A percentile compares a stretch with the other conserved stretches of the same genome.
These are phyloP conservation scores for Python bivittatus DNA, from an alignment of 2,113 vertebrate genomes.

Conservation along the genomic window DNA sequence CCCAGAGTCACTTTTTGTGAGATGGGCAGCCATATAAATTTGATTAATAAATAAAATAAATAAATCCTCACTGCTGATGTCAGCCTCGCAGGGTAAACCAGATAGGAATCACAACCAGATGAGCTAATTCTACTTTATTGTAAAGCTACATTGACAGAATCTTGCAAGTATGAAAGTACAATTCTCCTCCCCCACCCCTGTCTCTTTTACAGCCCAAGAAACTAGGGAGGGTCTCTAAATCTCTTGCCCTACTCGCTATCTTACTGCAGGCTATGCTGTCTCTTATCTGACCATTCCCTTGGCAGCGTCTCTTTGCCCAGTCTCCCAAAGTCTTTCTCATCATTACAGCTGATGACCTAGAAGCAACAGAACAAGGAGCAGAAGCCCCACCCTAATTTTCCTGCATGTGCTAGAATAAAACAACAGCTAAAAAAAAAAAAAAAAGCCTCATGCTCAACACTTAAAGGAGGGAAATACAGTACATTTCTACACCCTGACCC, in stretches of 20 bases:
- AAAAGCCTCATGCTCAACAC: too few relatives aligned
- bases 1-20: too few relatives aligned
- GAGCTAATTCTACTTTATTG: neutral
- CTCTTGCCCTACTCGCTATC: neutral
- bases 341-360: neutral
- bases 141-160: neutral
- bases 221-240: neutral
- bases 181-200: neutral
- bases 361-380: too few relatives aligned
- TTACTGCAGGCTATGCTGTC: fast-evolving
- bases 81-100: neutral
- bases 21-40: too few relatives aligned
- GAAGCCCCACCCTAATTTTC: too few relatives aligned
- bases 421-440: too few relatives aligned
- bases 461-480: too few relatives aligned
- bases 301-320: neutral
- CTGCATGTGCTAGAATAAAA: too few relatives aligned
- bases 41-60: too few relatives aligned
- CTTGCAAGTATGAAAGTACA: neutral
- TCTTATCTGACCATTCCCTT: neutral
- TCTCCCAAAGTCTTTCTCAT: neutral
- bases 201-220: neutral
- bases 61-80: neutral
- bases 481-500: too few relatives aligned
- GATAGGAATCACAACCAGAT: neutral